These are phyloP conservation scores for Halocaridina rubra DNA, from an alignment of 2,888 invertebrate species.

Conservation along the genomic window DNA sequence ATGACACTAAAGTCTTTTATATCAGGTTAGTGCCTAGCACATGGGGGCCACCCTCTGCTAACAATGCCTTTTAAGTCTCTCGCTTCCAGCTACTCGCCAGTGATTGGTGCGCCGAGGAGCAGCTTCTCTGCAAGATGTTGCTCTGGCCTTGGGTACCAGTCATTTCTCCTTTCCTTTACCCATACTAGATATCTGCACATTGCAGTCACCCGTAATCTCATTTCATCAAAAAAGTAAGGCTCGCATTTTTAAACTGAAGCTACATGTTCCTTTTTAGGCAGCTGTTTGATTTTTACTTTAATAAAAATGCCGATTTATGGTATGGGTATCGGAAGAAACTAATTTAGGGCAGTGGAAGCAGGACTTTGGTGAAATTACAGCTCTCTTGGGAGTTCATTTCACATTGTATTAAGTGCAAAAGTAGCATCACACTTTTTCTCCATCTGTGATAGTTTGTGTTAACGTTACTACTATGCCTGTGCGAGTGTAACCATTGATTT, in stretches of 20 bases:
- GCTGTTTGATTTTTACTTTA: too few relatives aligned
- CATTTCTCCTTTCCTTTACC: not conserved
- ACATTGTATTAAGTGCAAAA: not conserved
- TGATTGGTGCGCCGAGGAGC: constrained; percentile 33
- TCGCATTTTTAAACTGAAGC: too few relatives aligned
- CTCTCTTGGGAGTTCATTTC: constrained; percentile 20
- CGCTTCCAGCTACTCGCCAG: constrained; percentile 56
- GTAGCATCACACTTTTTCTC: not conserved
- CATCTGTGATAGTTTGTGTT: too few relatives aligned
- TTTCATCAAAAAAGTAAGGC: too few relatives aligned
- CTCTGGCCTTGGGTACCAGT: constrained; percentile 6
- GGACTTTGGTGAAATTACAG: constrained; percentile 39
- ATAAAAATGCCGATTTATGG: too few relatives aligned
- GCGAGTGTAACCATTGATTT: too few relatives aligned
- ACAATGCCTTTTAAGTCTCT: constrained; percentile 55
- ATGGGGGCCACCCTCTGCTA: constrained; percentile 46
- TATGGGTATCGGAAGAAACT: too few relatives aligned
- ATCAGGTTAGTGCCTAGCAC: constrained; percentile 57
- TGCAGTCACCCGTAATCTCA: too few relatives aligned
- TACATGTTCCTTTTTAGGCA: too few relatives aligned
- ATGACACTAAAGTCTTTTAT: constrained; percentile 60
- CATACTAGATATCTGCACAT: not conserved
- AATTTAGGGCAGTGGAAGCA: constrained; percentile 20
- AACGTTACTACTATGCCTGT: too few relatives aligned
- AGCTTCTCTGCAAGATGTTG: constrained; percentile 30